These are phyloP conservation scores for Eumacrocentrus americanus DNA, from an alignment of 2,888 invertebrate genomes.

Conservation along the genomic window DNA sequence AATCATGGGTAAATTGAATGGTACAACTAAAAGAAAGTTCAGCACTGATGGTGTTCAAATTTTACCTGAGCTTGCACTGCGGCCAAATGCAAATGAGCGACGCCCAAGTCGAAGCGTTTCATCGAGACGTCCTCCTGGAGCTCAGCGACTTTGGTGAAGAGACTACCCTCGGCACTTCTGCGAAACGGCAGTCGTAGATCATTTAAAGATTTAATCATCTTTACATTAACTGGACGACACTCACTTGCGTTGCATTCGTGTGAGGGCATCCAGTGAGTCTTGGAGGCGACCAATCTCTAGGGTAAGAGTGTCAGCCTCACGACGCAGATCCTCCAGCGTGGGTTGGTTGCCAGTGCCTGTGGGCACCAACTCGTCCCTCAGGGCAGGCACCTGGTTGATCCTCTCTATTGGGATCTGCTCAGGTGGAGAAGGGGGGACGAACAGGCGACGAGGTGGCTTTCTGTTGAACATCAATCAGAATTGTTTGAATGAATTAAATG, in stretches of 20 bases:
- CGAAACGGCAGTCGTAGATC: no score
- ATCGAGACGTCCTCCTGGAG: slow-evolving; percentile 93
- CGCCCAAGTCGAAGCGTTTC: slow-evolving; percentile 91
- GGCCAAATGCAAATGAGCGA: slow-evolving; percentile 88
- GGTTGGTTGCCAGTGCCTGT: slow-evolving; percentile 77
- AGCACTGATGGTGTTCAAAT: no score
- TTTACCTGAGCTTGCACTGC: slow-evolving; percentile 91
- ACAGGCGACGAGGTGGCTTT: slow-evolving; percentile 65
- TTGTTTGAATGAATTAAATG: no score
- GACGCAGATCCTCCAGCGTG: slow-evolving; percentile 80
- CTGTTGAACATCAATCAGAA: slow-evolving; percentile 16
- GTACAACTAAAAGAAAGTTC: no score
- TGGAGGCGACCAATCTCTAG: slow-evolving; percentile 82
- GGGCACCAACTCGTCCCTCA: slow-evolving; percentile 84
- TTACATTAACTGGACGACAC: slow-evolving; percentile 32
- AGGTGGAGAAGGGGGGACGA: slow-evolving; percentile 74
- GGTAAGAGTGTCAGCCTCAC: slow-evolving; percentile 67
- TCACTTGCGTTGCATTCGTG: slow-evolving; percentile 79
- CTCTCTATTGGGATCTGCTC: slow-evolving; percentile 53
- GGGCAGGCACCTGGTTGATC: slow-evolving; percentile 66
- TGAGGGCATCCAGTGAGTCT: slow-evolving; percentile 83
- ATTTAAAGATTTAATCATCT: background rate
- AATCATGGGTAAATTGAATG: background rate
- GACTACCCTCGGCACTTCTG: slow-evolving; percentile 74
- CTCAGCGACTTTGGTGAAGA: slow-evolving; percentile 94